phyloP scores from a whole-genome alignment of 2,113 vertebrate genomes.

The Chlorocebus sabaeus region DNA sequence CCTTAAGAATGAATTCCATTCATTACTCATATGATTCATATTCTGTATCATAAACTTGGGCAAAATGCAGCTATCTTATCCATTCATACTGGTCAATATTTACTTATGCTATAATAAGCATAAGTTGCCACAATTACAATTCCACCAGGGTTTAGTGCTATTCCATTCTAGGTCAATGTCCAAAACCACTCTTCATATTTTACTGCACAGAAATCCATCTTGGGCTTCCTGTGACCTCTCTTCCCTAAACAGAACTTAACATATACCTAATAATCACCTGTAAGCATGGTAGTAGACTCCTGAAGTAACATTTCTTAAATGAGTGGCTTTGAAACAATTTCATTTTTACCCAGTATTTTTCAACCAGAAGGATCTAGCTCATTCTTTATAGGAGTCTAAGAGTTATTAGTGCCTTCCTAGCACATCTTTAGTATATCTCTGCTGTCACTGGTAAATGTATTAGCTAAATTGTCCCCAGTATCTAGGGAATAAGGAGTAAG shows the following conservation, averaged over 20 bases:
- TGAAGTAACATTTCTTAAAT: slow-evolving; percentile 29
- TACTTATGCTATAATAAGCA: background rate
- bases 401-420: background rate
- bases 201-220: background rate
- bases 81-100: slow-evolving; percentile 1
- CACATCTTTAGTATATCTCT: background rate
- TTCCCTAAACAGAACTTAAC: slow-evolving; percentile 17
- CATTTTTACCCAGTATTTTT: slow-evolving; percentile 30
- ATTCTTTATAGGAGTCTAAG: background rate
- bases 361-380: background rate
- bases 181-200: slow-evolving; percentile 13
- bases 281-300: background rate
- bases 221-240: background rate
- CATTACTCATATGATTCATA: background rate
- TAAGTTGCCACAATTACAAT: background rate
- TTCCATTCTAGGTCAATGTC: background rate
- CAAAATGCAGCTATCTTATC: background rate
- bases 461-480: background rate
- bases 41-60: background rate
- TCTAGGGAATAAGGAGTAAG: background rate
- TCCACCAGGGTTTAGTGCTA: background rate
- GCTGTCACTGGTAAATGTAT: background rate
- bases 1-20: slow-evolving; percentile 14
- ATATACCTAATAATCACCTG: background rate
- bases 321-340: background rate